A percentile compares a stretch with the other conserved stretches of the same genome.
Conservation (phyloP, 2,113 vertebrate genomes). For the Atherinomorus stipes region DNA sequence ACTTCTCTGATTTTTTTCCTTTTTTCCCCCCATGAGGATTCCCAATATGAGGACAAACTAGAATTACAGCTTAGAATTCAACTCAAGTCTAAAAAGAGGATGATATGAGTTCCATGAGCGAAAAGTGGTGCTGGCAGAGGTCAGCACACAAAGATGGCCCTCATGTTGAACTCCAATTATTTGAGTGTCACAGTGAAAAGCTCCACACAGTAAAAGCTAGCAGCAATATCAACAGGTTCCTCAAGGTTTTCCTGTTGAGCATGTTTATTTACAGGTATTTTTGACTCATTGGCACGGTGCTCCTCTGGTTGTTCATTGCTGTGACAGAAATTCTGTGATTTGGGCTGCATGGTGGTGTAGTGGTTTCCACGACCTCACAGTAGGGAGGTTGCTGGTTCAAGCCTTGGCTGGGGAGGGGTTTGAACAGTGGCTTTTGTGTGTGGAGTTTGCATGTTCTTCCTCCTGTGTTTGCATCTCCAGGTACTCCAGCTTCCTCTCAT, state of each 20-base stretch:
- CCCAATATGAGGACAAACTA: constrained; percentile 41
- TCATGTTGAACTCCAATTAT: constrained; percentile 57
- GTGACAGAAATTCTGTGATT: constrained; percentile 41
- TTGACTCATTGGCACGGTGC: constrained; percentile 10
- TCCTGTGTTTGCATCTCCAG: too few species aligned
- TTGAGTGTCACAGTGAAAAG: constrained; percentile 59
- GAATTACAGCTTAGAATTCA: constrained; percentile 58
- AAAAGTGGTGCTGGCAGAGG: constrained; percentile 57
- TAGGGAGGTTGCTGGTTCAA: too few species aligned
- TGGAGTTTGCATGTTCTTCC: too few species aligned
- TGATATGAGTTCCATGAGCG: constrained; percentile 30
- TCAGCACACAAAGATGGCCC: constrained; percentile 57
- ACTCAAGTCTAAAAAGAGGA: constrained; percentile 35
- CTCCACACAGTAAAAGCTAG: constrained; percentile 34
- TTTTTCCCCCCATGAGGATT: constrained; percentile 55
- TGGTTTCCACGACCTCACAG: too few species aligned
- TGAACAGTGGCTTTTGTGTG: too few species aligned
- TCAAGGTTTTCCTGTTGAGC: constrained; percentile 36
- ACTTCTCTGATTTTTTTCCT: constrained; percentile 36
- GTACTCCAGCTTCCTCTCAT: too few species aligned
- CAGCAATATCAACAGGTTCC: constrained; percentile 39
- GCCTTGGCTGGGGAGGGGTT: too few species aligned
- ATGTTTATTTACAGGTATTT: constrained; percentile 1
- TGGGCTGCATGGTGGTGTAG: too few species aligned
- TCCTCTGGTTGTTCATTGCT: constrained; percentile 30